Evolutionary conservation across 2,113 vertebrate genomes (phyloP), one percentile per base, ranked within the genome.

Genomic region (Ptyas mucosa): DNA sequence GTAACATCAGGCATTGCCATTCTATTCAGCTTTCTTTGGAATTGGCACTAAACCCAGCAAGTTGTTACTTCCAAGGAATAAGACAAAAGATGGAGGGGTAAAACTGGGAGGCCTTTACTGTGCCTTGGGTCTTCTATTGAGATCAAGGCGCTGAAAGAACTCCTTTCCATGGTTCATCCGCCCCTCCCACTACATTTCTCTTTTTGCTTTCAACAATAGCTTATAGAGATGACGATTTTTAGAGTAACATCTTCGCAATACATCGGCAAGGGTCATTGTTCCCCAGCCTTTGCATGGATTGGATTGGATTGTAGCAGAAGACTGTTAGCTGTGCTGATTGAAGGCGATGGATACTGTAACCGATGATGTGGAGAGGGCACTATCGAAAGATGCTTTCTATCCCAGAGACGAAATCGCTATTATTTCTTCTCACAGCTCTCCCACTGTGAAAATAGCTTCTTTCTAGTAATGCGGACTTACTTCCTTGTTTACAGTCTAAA

Each of bases 401-500:
- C 54, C 24, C 9, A 14, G 93, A 91, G 87, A 64, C 34, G 15
- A 81, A 46, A 8, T 54, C 85, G 29, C 8, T 1, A 23, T n/a
- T 58, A 49, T 57, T 55, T 18, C 3, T n/a, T 88, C 93, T 93
- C 91, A 91, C 95, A 91, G 69, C 85, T 91, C 88, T 94, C 20
- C 93, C 92, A 43, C 75, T 8, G 90, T 39, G 64, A 92, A 14
- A 61, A 89, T 89, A 91, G 90, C 11, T 43, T 43, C 91, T 92
- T 57, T 64, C 57, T 20, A 6, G 23, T 87, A 26, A 75, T 43
- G 64, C 53, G 10, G 14, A 24, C 21, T 24, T 58, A 51, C 43
- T 55, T 87, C 58, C 39, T 14, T 91, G 39, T 95, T 95, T 94
- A 91, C 61, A 91, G 51, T 94, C 93, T 91, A 93, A 96, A 92